These are phyloP conservation scores for Galemys pyrenaicus DNA, from an alignment of 2,113 vertebrate genomes.

Conservation along the genomic window DNA sequence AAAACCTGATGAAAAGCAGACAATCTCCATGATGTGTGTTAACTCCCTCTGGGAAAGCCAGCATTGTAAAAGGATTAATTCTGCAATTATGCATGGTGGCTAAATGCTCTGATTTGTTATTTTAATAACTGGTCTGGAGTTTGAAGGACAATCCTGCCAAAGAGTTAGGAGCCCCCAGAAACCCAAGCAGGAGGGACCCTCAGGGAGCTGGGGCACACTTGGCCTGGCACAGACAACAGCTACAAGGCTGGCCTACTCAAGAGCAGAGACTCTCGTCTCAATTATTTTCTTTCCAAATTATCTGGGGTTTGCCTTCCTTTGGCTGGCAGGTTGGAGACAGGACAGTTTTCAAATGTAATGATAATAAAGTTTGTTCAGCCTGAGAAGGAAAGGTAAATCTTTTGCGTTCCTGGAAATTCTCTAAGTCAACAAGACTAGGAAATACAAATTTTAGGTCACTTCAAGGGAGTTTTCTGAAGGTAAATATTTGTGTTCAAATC, in stretches of 20 bases:
- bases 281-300: not conserved
- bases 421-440: not conserved
- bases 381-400: slow-evolving; percentile 18
- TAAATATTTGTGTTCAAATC: not conserved
- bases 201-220: not conserved
- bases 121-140: slow-evolving; percentile 2
- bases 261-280: not conserved
- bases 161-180: not conserved
- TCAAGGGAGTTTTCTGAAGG: not conserved
- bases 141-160: not conserved
- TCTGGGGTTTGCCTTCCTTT: not conserved
- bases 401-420: not conserved
- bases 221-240: not conserved
- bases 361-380: not conserved
- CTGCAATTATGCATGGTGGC: not conserved
- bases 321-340: no score
- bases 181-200: not conserved
- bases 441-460: not conserved
- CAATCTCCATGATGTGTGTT: slow-evolving; percentile 17
- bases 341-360: not conserved
- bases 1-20: slow-evolving; percentile 1
- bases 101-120: slow-evolving; percentile 49
- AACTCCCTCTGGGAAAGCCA: slow-evolving; percentile 39
- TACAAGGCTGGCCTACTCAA: not conserved
- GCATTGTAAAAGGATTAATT: slow-evolving; percentile 56